These are phyloP conservation scores for Lipophrys pholis DNA, from an alignment of 2,113 vertebrate genomes.

Conservation along the genomic window DNA sequence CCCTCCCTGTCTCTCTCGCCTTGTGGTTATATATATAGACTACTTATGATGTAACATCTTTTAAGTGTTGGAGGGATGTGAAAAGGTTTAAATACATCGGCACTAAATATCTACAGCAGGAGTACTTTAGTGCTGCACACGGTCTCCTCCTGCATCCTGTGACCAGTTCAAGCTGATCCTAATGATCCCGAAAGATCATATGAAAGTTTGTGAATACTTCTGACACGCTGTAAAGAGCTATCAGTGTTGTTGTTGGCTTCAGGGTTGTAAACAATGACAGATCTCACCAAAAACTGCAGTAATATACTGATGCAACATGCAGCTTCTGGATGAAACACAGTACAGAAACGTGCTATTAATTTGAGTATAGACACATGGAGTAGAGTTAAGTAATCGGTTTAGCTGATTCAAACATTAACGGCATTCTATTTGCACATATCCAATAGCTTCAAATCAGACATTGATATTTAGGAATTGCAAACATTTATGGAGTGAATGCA, in stretches of 20 bases:
- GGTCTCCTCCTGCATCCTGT: not conserved
- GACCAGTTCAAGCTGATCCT: not conserved
- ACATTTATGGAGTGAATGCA: no score
- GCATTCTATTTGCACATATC: no score
- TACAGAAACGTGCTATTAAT: no score
- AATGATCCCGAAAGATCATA: not conserved
- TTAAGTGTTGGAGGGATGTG: conserved; percentile 42
- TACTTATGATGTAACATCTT: conserved; percentile 65
- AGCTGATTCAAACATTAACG: no score
- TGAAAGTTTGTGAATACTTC: not conserved
- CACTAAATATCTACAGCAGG: not conserved
- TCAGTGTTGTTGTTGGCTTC: not conserved
- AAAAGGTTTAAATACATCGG: conserved; percentile 19
- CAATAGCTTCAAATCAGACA: no score
- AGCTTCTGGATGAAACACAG: conserved; percentile 4
- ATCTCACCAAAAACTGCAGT: not conserved
- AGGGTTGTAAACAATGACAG: conserved; percentile 13
- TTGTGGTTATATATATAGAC: conserved; percentile 71
- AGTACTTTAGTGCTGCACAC: not conserved
- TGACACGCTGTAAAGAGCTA: not conserved
- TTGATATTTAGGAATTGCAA: no score
- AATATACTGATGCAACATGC: conserved; percentile 21
- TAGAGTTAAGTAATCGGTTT: no score
- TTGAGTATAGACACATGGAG: no score
- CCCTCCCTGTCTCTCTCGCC: conserved; percentile 46